Conservation (phyloP, 2,888 invertebrate species). For the Stenurella melanura region DNA sequence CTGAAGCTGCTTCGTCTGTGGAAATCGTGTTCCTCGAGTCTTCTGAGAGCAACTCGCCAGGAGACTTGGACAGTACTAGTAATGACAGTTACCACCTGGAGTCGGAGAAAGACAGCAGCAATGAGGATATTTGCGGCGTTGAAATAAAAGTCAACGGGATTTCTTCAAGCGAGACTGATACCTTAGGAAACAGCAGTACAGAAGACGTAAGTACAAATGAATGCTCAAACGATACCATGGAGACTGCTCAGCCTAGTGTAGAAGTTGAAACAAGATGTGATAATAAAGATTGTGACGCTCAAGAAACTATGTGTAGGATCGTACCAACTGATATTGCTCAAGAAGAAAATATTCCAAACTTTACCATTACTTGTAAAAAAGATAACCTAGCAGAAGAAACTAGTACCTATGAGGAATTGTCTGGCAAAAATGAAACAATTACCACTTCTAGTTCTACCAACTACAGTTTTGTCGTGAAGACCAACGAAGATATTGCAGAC, state of each 20-base stretch:
- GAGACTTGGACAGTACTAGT: constrained; percentile 48
- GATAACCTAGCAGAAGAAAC: constrained; percentile 13
- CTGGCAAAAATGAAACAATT: constrained; percentile 48
- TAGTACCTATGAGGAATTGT: constrained; percentile 30
- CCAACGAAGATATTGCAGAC: neutral
- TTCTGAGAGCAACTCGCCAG: constrained; percentile 49
- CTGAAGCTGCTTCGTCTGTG: constrained; percentile 72
- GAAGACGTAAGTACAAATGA: too few species aligned
- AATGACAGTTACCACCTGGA: constrained; percentile 49
- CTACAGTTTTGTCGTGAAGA: constrained; percentile 45
- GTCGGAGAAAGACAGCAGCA: constrained; percentile 37
- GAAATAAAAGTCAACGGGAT: constrained; percentile 19
- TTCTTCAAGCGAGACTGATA: constrained; percentile 29
- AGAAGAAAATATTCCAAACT: neutral
- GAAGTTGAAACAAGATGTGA: neutral
- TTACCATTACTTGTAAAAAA: constrained; percentile 18
- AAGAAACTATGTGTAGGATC: neutral
- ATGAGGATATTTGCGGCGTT: constrained; percentile 42
- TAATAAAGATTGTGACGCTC: constrained; percentile 3
- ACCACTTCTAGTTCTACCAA: constrained; percentile 43
- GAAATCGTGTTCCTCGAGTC: constrained; percentile 81
- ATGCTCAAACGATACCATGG: neutral
- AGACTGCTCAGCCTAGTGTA: constrained; percentile 1
- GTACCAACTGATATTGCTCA: constrained; percentile 12
- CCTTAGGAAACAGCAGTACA: neutral